Percentiles rank a stretch among this genome's conserved stretches.
These are phyloP conservation scores for Linnaemya vulpina DNA, from an alignment of 2,888 invertebrate species.

Conservation along the genomic window DNA sequence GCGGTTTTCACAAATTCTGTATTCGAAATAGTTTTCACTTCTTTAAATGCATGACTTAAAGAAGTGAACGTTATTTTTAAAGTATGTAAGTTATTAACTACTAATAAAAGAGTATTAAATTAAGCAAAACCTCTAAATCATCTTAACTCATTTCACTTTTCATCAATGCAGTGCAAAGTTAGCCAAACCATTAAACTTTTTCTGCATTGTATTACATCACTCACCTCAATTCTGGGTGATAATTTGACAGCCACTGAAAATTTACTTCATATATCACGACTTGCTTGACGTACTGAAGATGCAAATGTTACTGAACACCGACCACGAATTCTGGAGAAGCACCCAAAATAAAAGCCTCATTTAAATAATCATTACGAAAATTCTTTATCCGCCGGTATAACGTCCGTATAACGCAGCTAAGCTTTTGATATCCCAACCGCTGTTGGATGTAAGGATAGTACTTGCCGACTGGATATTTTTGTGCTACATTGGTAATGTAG, in stretches of 20 bases:
- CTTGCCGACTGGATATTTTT: slow-evolving; percentile 87
- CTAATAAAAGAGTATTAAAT: no score
- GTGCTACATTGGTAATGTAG: slow-evolving; percentile 90
- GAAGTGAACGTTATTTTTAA: no score
- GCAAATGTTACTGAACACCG: slow-evolving; percentile 84
- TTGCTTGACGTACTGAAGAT: slow-evolving; percentile 86
- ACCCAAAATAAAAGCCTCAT: slow-evolving; percentile 95
- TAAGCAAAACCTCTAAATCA: not conserved
- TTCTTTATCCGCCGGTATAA: slow-evolving; percentile 96
- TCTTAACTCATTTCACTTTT: not conserved
- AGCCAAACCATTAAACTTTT: slow-evolving; percentile 93
- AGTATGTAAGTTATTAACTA: no score
- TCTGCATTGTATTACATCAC: slow-evolving; percentile 90
- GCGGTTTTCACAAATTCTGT: no score
- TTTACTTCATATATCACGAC: slow-evolving; percentile 97
- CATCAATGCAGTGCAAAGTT: slow-evolving; percentile 83
- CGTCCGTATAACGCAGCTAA: slow-evolving; percentile 93
- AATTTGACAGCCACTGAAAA: slow-evolving; percentile 91
- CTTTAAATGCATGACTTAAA: no score
- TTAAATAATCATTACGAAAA: slow-evolving; percentile 98
- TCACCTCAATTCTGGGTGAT: slow-evolving; percentile 87
- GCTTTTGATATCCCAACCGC: slow-evolving; percentile 92
- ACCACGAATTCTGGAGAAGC: slow-evolving; percentile 91
- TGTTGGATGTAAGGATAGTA: slow-evolving; percentile 89
- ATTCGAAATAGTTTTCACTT: no score